These are phyloP conservation scores for Drosophila tripunctata DNA, from an alignment of 2,888 invertebrate genomes.

Conservation along the genomic window DNA sequence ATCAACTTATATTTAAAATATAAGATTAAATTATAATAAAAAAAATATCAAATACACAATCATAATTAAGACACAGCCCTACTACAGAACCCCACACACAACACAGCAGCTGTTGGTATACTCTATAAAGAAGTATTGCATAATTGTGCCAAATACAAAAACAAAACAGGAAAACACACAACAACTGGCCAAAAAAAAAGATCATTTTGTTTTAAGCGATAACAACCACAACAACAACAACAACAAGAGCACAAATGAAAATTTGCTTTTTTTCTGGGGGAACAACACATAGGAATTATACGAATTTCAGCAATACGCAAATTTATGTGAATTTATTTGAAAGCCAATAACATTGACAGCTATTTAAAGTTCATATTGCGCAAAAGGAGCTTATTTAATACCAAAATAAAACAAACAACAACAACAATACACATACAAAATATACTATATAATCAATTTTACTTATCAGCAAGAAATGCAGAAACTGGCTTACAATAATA, in stretches of 20 bases:
- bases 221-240: slow-evolving; percentile 24
- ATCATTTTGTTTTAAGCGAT: slow-evolving; percentile 47
- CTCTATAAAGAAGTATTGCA: slow-evolving; percentile 49
- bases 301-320: slow-evolving; percentile 79
- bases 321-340: slow-evolving; percentile 54
- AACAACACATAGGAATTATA: slow-evolving; percentile 83
- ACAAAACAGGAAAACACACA: slow-evolving; percentile 23
- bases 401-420: slow-evolving; percentile 41
- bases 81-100: slow-evolving; percentile 23
- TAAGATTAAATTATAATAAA: slow-evolving; percentile 81
- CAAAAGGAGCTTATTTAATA: slow-evolving; percentile 75
- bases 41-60: slow-evolving; percentile 38
- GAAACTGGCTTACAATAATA: slow-evolving; percentile 35
- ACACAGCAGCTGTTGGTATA: slow-evolving; percentile 19
- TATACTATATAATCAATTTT: slow-evolving; percentile 20
- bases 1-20: slow-evolving; percentile 84
- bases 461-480: slow-evolving; percentile 19
- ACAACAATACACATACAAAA: slow-evolving; percentile 40
- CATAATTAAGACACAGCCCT: slow-evolving; percentile 41
- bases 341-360: slow-evolving; percentile 54
- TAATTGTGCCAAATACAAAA: slow-evolving; percentile 64
- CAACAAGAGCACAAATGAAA: slow-evolving; percentile 50
- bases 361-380: slow-evolving; percentile 75
- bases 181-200: slow-evolving; percentile 43
- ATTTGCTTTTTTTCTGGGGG: slow-evolving; percentile 75